Evolutionary conservation across 1,140 invertebrate species (phyloP).

Genomic region (Trypoxylus dichotomus): DNA sequence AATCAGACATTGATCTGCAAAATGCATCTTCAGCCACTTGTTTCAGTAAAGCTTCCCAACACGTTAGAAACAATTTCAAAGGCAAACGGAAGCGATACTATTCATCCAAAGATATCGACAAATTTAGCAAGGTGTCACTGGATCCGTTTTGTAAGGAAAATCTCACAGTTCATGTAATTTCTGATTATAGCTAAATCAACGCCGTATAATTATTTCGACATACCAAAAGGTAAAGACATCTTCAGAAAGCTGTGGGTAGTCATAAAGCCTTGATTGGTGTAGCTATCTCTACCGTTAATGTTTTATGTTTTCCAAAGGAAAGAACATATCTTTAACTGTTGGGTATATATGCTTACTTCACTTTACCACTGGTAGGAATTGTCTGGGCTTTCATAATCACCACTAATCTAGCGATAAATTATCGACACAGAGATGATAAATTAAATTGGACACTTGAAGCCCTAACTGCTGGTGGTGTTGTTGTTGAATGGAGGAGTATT

Average conservation of each 20-base stretch:
- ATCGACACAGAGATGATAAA: conserved; percentile 67
- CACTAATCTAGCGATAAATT: conserved; percentile 60
- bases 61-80: no score
- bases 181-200: background rate
- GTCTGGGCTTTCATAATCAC: conserved; percentile 64
- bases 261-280: conserved; percentile 59
- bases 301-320: conserved; percentile 60
- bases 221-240: conserved; percentile 71
- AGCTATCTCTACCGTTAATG: conserved; percentile 58
- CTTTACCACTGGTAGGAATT: conserved; percentile 64
- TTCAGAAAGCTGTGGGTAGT: conserved; percentile 63
- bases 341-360: conserved; percentile 58
- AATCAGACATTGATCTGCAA: no score
- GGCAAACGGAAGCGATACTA: no score
- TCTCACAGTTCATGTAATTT: conserved; percentile 27
- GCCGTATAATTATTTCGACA: conserved; percentile 61
- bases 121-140: no score
- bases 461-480: conserved; percentile 58
- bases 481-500: conserved; percentile 59
- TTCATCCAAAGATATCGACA: no score
- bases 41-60: no score
- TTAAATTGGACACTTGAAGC: conserved; percentile 65
- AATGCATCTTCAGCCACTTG: no score
- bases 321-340: conserved; percentile 56
- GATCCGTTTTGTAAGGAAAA: no score